phyloP scores from a whole-genome alignment of 2,888 invertebrate genomes.

The Odontocolon sp. region DNA sequence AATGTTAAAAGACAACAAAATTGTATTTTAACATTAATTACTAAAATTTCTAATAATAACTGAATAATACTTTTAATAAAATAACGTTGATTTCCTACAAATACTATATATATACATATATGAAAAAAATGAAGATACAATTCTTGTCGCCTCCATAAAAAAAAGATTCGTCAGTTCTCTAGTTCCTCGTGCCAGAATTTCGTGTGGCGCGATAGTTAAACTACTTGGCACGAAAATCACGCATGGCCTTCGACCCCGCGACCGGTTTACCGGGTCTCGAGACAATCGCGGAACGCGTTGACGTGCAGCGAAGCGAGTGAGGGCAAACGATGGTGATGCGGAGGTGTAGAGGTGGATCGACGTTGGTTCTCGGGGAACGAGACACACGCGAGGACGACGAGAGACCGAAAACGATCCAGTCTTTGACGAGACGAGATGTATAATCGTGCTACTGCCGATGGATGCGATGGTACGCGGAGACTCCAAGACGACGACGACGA shows the following conservation, averaged over 20 bases:
- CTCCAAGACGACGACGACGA: neutral
- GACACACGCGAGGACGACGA: slow-evolving; percentile 29
- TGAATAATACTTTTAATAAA: too few species aligned
- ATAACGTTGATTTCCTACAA: too few species aligned
- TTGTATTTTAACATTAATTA: too few species aligned
- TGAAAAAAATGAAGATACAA: too few species aligned
- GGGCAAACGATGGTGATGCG: slow-evolving; percentile 5
- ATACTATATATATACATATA: too few species aligned
- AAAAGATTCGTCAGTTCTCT: neutral
- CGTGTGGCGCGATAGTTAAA: slow-evolving; percentile 18
- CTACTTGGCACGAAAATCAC: slow-evolving; percentile 54
- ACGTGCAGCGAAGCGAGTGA: slow-evolving; percentile 23
- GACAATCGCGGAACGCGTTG: slow-evolving; percentile 21
- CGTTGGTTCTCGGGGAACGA: slow-evolving; percentile 15
- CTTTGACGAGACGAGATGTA: neutral
- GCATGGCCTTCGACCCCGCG: slow-evolving; percentile 46
- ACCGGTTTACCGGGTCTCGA: slow-evolving; percentile 47
- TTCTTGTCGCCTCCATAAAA: neutral
- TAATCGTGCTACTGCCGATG: slow-evolving; percentile 2
- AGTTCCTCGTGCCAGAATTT: too few species aligned
- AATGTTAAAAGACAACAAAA: too few species aligned
- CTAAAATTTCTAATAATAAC: too few species aligned
- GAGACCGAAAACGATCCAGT: neutral
- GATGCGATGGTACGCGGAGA: slow-evolving; percentile 4
- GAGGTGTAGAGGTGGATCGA: slow-evolving; percentile 29